Conservation (phyloP, 2,888 invertebrate genomes). For the Cantharis rustica region DNA sequence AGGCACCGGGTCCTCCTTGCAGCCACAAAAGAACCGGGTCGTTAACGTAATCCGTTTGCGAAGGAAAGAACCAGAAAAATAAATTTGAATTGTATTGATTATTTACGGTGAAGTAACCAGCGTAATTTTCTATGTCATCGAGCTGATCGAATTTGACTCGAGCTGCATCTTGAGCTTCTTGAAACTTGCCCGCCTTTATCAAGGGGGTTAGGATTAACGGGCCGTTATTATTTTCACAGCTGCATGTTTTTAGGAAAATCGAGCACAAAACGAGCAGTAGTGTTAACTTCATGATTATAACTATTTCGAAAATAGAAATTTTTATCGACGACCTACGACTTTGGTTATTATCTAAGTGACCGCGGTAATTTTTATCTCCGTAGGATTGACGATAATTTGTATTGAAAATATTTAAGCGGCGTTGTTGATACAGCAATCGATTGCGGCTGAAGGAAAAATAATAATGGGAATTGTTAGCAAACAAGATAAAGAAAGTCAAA, state of each 20-base stretch:
- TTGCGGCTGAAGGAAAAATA: background rate
- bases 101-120: background rate
- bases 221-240: background rate
- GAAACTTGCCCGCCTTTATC: background rate
- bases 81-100: constrained; percentile 46
- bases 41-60: constrained; percentile 52
- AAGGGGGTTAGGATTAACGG: background rate
- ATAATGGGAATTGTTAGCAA: constrained; percentile 9
- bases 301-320: background rate
- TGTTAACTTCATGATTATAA: background rate
- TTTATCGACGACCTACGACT: background rate
- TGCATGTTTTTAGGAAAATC: background rate
- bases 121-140: background rate
- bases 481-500: constrained; percentile 30
- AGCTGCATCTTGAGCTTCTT: background rate
- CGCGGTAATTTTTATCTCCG: too few relatives aligned
- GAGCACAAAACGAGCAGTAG: background rate
- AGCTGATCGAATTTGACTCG: background rate
- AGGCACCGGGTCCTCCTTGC: constrained; percentile 64
- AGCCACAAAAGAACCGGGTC: constrained; percentile 63
- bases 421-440: background rate
- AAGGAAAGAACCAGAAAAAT: constrained; percentile 71
- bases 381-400: background rate
- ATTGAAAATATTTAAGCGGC: background rate
- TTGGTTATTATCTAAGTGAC: background rate